Evolutionary conservation across 2,888 invertebrate species (phyloP).

Genomic region (Sphaerophoria taeniata): DNA sequence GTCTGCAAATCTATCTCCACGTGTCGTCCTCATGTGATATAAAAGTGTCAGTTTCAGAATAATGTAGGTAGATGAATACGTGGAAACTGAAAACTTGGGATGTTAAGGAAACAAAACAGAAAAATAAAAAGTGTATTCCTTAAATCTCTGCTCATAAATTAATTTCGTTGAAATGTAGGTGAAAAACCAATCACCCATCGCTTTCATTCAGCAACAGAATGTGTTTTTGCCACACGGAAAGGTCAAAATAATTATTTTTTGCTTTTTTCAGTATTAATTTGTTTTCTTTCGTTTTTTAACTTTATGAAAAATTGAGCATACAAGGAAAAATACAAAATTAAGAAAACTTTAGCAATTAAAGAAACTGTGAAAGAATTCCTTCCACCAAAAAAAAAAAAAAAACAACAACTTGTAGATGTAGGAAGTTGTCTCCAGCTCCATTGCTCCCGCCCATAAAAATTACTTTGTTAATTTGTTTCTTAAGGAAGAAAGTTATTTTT

Average conservation of each 20-base stretch:
- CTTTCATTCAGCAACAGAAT: neutral
- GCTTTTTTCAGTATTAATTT: neutral
- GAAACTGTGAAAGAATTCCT: constrained; percentile 41
- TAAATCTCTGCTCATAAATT: constrained; percentile 17
- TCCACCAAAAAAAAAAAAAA: neutral
- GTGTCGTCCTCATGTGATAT: constrained; percentile 24
- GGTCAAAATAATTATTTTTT: neutral
- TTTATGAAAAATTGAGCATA: too few relatives aligned
- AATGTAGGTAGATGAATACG: neutral
- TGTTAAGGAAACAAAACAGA: neutral
- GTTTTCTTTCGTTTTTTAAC: neutral
- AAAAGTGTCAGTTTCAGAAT: constrained; percentile 22
- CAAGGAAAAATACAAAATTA: neutral
- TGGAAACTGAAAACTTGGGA: neutral
- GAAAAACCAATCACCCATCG: constrained; percentile 19
- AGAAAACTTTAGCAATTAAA: constrained; percentile 66
- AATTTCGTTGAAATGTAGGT: constrained; percentile 30
- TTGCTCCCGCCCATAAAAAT: neutral
- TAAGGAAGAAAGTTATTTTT: constrained; percentile 16
- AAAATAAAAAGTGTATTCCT: neutral
- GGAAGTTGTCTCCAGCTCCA: neutral
- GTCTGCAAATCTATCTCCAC: constrained; percentile 17
- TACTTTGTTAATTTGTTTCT: constrained; percentile 33
- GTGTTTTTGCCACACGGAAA: neutral
- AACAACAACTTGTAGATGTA: neutral